phyloP scores from a whole-genome alignment of 2,888 invertebrate species.

The Trimorus sp. region DNA sequence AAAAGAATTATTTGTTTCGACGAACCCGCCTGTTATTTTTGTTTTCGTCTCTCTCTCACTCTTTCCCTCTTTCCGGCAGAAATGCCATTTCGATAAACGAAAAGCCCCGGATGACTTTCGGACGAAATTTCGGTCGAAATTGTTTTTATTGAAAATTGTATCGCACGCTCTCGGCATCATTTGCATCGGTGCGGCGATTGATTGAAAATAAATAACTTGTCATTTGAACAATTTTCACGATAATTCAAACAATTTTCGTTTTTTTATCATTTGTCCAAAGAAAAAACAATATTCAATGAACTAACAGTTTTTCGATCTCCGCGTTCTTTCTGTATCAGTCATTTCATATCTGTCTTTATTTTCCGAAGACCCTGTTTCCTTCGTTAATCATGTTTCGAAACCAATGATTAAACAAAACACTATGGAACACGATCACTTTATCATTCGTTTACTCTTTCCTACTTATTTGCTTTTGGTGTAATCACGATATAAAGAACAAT shows the following conservation, averaged over 20 bases:
- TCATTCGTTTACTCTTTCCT: conserved; percentile 28
- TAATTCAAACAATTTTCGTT: background rate
- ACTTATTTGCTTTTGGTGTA: conserved; percentile 29
- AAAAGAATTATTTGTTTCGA: conserved; percentile 30
- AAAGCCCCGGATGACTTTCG: conserved; percentile 16
- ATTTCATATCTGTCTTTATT: conserved; percentile 42
- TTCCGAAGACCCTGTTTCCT: conserved; percentile 28
- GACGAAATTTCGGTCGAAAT: conserved; percentile 1
- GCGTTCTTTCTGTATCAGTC: conserved; percentile 37
- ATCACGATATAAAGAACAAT: conserved; percentile 9
- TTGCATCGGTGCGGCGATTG: too few relatives aligned
- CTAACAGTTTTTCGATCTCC: conserved; percentile 6
- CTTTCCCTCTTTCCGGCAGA: conserved; percentile 9
- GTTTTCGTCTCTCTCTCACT: background rate
- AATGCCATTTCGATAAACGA: conserved; percentile 11
- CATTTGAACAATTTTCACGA: too few relatives aligned
- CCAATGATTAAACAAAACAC: background rate
- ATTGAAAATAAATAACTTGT: too few relatives aligned
- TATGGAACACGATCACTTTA: conserved; percentile 27
- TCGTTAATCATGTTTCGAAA: conserved; percentile 2
- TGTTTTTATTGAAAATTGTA: background rate
- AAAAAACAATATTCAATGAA: background rate
- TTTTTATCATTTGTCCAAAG: background rate
- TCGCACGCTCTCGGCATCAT: too few relatives aligned
- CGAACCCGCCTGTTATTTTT: conserved; percentile 2